A percentile compares a stretch with the other conserved stretches of the same genome.
Conservation (phyloP, 2,113 vertebrate species). For the Stercorarius parasiticus region DNA sequence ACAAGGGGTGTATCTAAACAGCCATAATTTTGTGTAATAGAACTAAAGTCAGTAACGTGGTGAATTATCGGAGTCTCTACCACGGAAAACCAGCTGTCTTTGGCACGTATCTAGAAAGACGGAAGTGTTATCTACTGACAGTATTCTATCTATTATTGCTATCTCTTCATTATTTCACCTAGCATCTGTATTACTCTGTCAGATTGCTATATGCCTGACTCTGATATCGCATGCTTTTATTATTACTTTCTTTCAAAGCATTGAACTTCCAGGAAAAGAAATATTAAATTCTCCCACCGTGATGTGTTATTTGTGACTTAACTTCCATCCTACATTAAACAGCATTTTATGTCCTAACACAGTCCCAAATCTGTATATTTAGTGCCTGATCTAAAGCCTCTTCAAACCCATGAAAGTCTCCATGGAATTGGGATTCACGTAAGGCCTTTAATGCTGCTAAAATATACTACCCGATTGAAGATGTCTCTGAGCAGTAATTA, state of each 20-base stretch:
- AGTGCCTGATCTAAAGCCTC: neutral
- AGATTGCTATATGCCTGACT: neutral
- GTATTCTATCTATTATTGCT: neutral
- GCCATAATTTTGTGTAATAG: neutral
- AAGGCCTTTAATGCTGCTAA: neutral
- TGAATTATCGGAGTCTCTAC: neutral
- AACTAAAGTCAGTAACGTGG: neutral
- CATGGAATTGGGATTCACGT: neutral
- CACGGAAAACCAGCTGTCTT: neutral
- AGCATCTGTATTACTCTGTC: neutral
- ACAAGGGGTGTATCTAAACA: neutral
- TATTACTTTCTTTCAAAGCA: neutral
- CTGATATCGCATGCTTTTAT: neutral
- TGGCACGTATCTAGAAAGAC: neutral
- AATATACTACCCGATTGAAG: neutral
- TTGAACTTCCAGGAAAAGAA: conserved; percentile 1
- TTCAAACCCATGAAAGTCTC: neutral
- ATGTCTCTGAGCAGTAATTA: neutral
- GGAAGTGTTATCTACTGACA: neutral
- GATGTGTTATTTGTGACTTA: neutral
- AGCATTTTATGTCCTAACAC: neutral
- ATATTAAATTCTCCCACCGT: neutral
- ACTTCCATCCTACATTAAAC: neutral
- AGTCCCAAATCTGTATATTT: neutral
- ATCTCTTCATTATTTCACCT: conserved; percentile 6